phyloP scores from a whole-genome alignment of 92 coral and sea anemone species.

The Muricea muricata region DNA sequence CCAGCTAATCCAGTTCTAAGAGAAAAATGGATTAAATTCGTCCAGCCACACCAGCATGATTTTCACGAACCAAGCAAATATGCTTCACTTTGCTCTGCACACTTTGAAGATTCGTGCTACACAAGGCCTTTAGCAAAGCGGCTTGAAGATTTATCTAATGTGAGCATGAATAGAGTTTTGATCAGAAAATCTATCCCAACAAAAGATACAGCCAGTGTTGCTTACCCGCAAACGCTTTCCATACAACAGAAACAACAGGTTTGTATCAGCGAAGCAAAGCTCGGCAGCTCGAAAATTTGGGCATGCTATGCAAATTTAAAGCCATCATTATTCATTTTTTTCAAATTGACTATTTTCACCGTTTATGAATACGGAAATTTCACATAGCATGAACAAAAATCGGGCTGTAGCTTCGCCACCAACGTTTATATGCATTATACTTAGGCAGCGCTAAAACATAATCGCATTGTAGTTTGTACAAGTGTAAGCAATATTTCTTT shows the following conservation, averaged over 20 bases:
- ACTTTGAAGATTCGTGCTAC: constrained; percentile 39
- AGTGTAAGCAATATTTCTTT: not conserved
- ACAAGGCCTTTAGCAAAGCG: not conserved
- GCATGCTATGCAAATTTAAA: not conserved
- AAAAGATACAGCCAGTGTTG: constrained; percentile 17
- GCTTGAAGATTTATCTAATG: not conserved
- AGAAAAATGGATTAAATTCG: constrained; percentile 4
- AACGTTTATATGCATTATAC: no score
- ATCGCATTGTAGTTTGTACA: no score
- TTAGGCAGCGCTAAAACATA: no score
- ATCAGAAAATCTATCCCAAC: constrained; percentile 43
- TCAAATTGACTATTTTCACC: no score
- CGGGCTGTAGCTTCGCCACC: no score
- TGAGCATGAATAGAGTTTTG: constrained; percentile 6
- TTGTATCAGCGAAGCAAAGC: not conserved
- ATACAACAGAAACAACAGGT: not conserved
- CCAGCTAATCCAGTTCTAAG: not conserved
- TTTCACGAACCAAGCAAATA: constrained; percentile 24
- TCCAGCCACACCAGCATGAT: not conserved
- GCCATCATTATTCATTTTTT: not conserved
- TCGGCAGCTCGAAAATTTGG: no score
- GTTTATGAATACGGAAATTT: no score
- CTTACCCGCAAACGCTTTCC: not conserved
- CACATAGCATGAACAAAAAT: no score
- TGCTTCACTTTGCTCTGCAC: constrained; percentile 38